Percentiles rank a stretch among this genome's conserved stretches.
Conservation (phyloP, 1,140 invertebrate species). For the Zaprionus vittiger region DNA sequence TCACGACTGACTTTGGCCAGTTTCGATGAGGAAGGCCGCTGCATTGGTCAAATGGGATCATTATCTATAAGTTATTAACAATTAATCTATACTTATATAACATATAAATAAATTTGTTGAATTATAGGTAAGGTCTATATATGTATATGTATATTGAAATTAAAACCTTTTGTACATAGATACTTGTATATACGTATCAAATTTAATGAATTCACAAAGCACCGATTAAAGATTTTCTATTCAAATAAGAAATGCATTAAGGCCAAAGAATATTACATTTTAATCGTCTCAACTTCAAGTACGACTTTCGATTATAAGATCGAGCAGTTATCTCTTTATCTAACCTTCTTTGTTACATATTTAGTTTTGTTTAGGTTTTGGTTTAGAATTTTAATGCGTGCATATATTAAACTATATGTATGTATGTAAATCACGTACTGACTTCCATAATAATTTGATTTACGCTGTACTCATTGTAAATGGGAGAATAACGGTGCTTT, state of each 20-base stretch:
- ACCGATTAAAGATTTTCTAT: slow-evolving; percentile 18
- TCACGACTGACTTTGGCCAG: slow-evolving; percentile 94
- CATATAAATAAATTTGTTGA: slow-evolving; percentile 60
- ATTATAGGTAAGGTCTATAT: slow-evolving; percentile 51
- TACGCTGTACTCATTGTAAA: not conserved
- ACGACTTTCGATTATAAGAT: not conserved
- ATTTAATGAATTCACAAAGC: slow-evolving; percentile 25
- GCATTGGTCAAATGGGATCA: slow-evolving; percentile 90
- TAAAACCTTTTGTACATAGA: slow-evolving; percentile 25
- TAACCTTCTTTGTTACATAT: not conserved
- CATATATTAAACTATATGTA: not conserved
- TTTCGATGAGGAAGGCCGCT: slow-evolving; percentile 93
- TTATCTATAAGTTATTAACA: slow-evolving; percentile 89
- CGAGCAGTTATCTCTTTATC: not conserved
- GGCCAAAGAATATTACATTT: slow-evolving; percentile 5
- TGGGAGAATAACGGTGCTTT: not conserved
- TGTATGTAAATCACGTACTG: not conserved
- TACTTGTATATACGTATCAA: slow-evolving; percentile 37
- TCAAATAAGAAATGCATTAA: not conserved
- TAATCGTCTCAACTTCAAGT: not conserved
- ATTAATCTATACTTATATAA: slow-evolving; percentile 50
- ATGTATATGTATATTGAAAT: slow-evolving; percentile 55
- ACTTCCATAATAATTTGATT: slow-evolving; percentile 2
- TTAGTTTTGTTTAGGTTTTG: not conserved
- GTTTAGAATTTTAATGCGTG: not conserved